Percentiles rank a stretch among this genome's conserved stretches.
phyloP scores from a whole-genome alignment of 2,888 invertebrate genomes.

The Lucinisca nassula region DNA sequence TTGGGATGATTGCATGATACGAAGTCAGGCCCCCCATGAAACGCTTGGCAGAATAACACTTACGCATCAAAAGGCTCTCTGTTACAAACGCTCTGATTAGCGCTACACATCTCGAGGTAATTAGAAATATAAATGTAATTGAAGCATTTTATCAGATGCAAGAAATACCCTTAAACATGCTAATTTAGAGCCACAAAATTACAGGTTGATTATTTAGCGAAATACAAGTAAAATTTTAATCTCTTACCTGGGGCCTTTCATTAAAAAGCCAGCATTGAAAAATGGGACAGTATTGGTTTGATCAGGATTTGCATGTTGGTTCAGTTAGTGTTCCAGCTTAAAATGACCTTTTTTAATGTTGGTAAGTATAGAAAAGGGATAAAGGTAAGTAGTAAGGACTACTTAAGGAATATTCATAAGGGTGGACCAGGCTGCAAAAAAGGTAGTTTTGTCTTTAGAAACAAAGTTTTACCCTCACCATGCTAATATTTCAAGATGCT shows the following conservation, averaged over 20 bases:
- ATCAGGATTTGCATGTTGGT: too few relatives aligned
- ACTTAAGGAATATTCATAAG: too few relatives aligned
- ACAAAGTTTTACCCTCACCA: too few relatives aligned
- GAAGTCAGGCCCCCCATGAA: conserved; percentile 47
- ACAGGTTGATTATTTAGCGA: conserved; percentile 3
- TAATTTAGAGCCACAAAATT: conserved; percentile 8
- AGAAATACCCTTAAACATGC: conserved; percentile 11
- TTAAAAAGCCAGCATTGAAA: too few relatives aligned
- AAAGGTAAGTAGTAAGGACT: too few relatives aligned
- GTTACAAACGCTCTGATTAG: neutral
- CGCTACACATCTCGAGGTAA: neutral
- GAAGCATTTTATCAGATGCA: conserved; percentile 4
- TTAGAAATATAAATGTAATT: conserved; percentile 15
- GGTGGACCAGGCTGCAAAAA: too few relatives aligned
- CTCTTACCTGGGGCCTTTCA: neutral
- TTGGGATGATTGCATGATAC: conserved; percentile 42
- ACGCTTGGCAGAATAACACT: conserved; percentile 10
- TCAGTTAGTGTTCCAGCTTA: too few relatives aligned
- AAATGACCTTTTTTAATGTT: too few relatives aligned
- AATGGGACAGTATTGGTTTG: too few relatives aligned
- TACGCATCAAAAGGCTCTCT: neutral
- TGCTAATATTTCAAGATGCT: too few relatives aligned
- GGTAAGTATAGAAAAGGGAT: too few relatives aligned
- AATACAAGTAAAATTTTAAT: neutral
- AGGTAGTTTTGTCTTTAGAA: too few relatives aligned